phyloP scores from a whole-genome alignment of 2,797 vertebrate species.

The Cyprinodon diabolis region DNA sequence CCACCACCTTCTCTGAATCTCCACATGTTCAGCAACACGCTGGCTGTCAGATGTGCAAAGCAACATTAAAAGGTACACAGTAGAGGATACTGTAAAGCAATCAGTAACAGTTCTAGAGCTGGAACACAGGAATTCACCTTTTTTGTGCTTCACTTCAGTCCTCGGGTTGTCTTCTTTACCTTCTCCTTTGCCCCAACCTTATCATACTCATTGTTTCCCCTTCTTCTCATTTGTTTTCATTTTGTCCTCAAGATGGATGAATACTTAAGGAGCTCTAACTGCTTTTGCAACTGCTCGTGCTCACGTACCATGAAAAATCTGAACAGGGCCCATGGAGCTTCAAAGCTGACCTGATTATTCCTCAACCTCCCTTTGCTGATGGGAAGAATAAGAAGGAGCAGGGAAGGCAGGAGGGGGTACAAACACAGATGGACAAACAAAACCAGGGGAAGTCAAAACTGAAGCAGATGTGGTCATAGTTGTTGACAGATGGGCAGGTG shows the following conservation, averaged over 20 bases:
- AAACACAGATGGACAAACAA: slow-evolving; percentile 81
- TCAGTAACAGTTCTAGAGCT: slow-evolving; percentile 28
- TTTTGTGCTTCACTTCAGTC: not conserved
- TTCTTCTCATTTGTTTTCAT: slow-evolving; percentile 22
- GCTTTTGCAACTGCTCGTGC: slow-evolving; percentile 73
- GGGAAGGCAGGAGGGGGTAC: slow-evolving; percentile 41
- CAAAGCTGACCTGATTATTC: slow-evolving; percentile 78
- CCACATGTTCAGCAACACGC: slow-evolving; percentile 44
- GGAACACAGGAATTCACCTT: not conserved
- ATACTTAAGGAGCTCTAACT: slow-evolving; percentile 69
- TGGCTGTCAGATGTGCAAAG: slow-evolving; percentile 65
- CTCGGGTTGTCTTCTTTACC: not conserved
- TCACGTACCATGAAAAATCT: slow-evolving; percentile 75
- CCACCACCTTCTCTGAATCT: slow-evolving; percentile 51
- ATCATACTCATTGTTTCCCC: not conserved
- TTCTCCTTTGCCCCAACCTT: not conserved
- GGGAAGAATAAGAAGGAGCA: slow-evolving; percentile 19
- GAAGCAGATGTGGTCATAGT: slow-evolving; percentile 80
- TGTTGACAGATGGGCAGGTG: slow-evolving; percentile 47
- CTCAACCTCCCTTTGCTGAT: slow-evolving; percentile 63
- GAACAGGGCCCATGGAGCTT: slow-evolving; percentile 74
- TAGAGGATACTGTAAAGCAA: slow-evolving; percentile 25
- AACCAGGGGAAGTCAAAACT: slow-evolving; percentile 71
- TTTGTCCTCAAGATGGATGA: slow-evolving; percentile 51
- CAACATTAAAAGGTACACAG: slow-evolving; percentile 41